A percentile compares a stretch with the other conserved stretches of the same genome.
Evolutionary conservation across 1,140 invertebrate species (phyloP).

Genomic region (Oscheius sp.): DNA sequence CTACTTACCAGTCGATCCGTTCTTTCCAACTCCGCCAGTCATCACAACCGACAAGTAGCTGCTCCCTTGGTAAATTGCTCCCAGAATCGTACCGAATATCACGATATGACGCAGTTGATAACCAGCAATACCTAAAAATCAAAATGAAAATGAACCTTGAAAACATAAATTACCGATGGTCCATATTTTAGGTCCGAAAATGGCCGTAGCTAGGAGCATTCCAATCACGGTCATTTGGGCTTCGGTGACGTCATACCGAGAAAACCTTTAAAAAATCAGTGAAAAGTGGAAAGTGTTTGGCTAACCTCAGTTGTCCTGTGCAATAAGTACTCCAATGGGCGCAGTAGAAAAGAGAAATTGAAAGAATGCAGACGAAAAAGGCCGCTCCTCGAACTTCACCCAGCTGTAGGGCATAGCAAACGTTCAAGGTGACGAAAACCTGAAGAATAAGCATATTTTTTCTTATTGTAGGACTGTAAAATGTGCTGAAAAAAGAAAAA

Average conservation of each 20-base stretch:
- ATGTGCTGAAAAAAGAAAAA: slow-evolving; percentile 40
- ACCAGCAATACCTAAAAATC: slow-evolving; percentile 47
- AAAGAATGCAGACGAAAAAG: slow-evolving; percentile 91
- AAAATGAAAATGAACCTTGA: background rate
- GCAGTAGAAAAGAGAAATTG: slow-evolving; percentile 90
- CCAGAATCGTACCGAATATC: slow-evolving; percentile 34
- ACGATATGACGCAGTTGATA: slow-evolving; percentile 46
- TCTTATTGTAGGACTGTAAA: no score
- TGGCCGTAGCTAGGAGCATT: slow-evolving; percentile 80
- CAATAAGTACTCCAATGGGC: slow-evolving; percentile 99
- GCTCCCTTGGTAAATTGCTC: slow-evolving; percentile 41
- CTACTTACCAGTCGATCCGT: slow-evolving; percentile 76
- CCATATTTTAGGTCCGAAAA: slow-evolving; percentile 83
- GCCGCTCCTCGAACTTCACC: slow-evolving; percentile 72
- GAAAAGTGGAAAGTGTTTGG: slow-evolving; percentile 44
- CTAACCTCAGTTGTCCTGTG: slow-evolving; percentile 82
- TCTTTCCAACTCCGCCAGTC: slow-evolving; percentile 89
- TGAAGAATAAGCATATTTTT: slow-evolving; percentile 57
- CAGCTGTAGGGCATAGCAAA: slow-evolving; percentile 83
- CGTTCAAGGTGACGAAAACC: slow-evolving; percentile 90
- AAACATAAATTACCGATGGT: slow-evolving; percentile 70
- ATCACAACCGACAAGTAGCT: slow-evolving; percentile 64
- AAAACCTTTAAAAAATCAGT: background rate
- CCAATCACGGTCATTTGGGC: slow-evolving; percentile 88
- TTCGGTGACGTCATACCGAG: slow-evolving; percentile 88